phyloP scores from a whole-genome alignment of 53 echinoderm and acorn worm genomes.

The Glandiceps talaboti region DNA sequence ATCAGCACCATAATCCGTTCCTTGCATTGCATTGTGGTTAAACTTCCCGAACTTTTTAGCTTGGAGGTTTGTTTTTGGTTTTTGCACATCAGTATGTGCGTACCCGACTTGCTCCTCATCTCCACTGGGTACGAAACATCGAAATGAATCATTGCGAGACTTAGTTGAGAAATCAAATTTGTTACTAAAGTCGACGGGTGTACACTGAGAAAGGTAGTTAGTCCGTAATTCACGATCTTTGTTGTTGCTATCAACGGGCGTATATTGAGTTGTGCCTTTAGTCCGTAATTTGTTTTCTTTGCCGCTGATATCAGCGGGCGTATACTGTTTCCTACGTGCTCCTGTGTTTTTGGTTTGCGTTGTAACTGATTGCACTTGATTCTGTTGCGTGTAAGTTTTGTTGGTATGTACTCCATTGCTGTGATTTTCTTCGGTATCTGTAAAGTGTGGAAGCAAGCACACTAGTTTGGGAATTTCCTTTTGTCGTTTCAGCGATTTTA shows the following conservation, averaged over 20 bases:
- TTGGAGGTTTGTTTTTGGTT: not conserved
- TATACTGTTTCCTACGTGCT: not conserved
- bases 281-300: no score
- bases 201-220: no score
- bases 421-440: not conserved
- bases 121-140: not conserved
- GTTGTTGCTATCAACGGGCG: no score
- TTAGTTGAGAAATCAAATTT: no score
- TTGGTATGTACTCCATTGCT: not conserved
- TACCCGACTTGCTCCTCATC: not conserved
- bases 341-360: not conserved
- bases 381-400: not conserved
- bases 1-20: not conserved
- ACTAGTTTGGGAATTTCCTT: conserved; percentile 46
- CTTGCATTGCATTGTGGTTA: not conserved
- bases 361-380: not conserved
- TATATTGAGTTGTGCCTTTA: no score
- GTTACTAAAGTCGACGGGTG: no score
- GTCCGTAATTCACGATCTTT: no score
- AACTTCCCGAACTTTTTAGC: not conserved
- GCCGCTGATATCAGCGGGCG: not conserved
- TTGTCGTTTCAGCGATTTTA: conserved; percentile 73
- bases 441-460: conserved; percentile 17
- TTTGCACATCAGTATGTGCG: not conserved
- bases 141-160: no score